Evolutionary conservation across 2,113 vertebrate genomes (phyloP).

Genomic region (Brevimyrus niger): DNA sequence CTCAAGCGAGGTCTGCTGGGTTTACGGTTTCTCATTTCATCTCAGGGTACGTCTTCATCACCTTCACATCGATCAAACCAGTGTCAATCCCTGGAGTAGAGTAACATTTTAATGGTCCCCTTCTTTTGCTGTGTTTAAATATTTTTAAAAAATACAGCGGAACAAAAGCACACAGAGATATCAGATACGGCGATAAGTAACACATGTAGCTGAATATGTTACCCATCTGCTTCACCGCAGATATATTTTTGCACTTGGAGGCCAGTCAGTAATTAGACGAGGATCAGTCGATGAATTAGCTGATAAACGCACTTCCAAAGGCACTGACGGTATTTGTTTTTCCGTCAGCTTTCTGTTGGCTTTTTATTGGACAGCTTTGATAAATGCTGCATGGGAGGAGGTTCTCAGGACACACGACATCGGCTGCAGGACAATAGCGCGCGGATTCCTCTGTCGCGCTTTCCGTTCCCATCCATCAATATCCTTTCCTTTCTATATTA

Average conservation of each 20-base stretch:
- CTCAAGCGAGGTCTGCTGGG: background rate
- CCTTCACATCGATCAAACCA: constrained; percentile 8
- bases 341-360: background rate
- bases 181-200: background rate
- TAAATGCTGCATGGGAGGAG: background rate
- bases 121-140: background rate
- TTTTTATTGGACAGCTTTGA: background rate
- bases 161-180: background rate
- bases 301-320: background rate
- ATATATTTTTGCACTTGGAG: background rate
- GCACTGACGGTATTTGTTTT: background rate
- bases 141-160: background rate
- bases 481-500: background rate
- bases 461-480: background rate
- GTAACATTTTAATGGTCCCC: background rate
- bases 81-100: background rate
- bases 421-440: background rate
- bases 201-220: background rate
- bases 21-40: background rate
- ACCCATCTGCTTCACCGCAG: background rate
- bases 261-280: background rate
- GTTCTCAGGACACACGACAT: background rate
- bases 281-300: background rate
- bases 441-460: background rate
- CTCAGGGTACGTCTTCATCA: background rate